A percentile compares a stretch with the other conserved stretches of the same genome.
Evolutionary conservation across 1,140 invertebrate species (phyloP).

Genomic region (Drosophila asahinai): DNA sequence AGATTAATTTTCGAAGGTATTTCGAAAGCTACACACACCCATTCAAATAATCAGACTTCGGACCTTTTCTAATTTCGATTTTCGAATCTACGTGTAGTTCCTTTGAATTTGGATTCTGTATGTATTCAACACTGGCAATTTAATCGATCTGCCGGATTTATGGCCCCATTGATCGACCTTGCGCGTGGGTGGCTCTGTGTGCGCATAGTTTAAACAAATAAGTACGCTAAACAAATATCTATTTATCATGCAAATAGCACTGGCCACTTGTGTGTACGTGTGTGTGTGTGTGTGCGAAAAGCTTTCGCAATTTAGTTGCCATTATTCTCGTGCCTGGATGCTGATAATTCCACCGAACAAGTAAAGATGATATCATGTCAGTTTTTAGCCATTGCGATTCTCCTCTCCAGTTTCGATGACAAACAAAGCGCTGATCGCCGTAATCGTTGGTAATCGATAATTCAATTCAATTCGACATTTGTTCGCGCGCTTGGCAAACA

Average conservation of each 20-base stretch:
- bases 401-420: slow-evolving; percentile 21
- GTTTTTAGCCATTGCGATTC: slow-evolving; percentile 37
- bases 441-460: slow-evolving; percentile 35
- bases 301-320: slow-evolving; percentile 41
- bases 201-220: slow-evolving; percentile 39
- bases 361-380: slow-evolving; percentile 39
- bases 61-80: background rate
- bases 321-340: slow-evolving; percentile 42
- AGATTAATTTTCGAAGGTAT: background rate
- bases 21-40: too few species aligned
- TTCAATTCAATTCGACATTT: slow-evolving; percentile 26
- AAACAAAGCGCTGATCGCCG: slow-evolving; percentile 28
- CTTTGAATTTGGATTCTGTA: background rate
- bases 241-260: slow-evolving; percentile 42
- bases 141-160: slow-evolving; percentile 36
- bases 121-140: slow-evolving; percentile 11
- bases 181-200: slow-evolving; percentile 21
- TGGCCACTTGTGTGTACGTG: background rate
- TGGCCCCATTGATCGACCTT: slow-evolving; percentile 38
- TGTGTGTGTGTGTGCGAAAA: slow-evolving; percentile 29
- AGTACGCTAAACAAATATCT: slow-evolving; percentile 31
- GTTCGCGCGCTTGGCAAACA: slow-evolving; percentile 1
- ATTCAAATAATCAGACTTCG: background rate
- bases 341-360: slow-evolving; percentile 38
- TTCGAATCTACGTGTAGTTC: background rate